These are phyloP conservation scores for Enteromius afrohamiltoni DNA, from an alignment of 2,797 vertebrate genomes.

Conservation along the genomic window DNA sequence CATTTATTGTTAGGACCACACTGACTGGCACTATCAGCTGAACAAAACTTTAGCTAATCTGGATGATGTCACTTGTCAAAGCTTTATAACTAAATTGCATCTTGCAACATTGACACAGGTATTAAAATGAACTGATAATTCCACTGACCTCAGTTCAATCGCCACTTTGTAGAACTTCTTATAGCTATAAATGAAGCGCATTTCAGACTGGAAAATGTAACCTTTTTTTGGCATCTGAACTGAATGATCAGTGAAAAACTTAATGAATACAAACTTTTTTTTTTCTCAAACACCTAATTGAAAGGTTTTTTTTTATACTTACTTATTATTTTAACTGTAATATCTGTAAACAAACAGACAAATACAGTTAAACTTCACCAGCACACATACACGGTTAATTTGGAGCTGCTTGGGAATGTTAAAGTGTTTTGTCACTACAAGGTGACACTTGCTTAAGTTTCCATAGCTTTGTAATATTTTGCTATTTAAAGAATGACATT, in stretches of 20 bases:
- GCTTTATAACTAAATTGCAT: background rate
- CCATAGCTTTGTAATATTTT: background rate
- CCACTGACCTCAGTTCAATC: background rate
- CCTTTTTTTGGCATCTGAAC: background rate
- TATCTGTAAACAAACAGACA: background rate
- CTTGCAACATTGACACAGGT: background rate
- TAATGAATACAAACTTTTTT: no score
- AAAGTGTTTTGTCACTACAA: background rate
- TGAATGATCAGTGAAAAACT: no score
- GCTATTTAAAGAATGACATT: constrained; percentile 2
- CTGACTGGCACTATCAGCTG: background rate
- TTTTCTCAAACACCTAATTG: no score
- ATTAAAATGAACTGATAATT: background rate
- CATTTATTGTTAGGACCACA: background rate
- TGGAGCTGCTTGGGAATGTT: background rate
- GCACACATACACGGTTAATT: background rate
- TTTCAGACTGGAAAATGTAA: background rate
- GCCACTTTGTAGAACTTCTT: background rate
- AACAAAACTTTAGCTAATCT: background rate
- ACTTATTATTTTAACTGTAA: background rate
- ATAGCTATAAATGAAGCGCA: background rate
- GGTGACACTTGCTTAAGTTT: background rate
- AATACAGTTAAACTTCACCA: background rate
- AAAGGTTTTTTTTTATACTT: no score
- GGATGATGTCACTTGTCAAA: background rate